A percentile compares a stretch with the other conserved stretches of the same genome.
phyloP scores from a whole-genome alignment of 2,888 invertebrate species.

The Gortyna flavago region DNA sequence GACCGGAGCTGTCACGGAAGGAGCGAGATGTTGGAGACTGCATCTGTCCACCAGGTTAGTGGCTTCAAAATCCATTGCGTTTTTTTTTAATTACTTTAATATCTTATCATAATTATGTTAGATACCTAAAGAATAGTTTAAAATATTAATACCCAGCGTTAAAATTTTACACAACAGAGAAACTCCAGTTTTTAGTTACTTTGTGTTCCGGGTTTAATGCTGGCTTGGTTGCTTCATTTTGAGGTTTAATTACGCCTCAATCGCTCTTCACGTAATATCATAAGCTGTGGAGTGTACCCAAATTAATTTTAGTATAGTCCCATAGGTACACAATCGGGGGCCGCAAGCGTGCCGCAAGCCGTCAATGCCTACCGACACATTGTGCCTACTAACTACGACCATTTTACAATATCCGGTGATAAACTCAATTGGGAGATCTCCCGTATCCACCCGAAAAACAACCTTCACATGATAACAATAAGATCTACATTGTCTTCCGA shows the following conservation, averaged over 20 bases:
- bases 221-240: slow-evolving; percentile 50
- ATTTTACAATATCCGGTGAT: slow-evolving; percentile 89
- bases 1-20: slow-evolving; percentile 75
- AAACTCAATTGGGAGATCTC: slow-evolving; percentile 85
- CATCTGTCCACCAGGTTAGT: slow-evolving; percentile 86
- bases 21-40: slow-evolving; percentile 84
- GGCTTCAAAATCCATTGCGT: neutral
- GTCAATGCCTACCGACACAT: slow-evolving; percentile 83
- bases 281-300: slow-evolving; percentile 61
- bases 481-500: slow-evolving; percentile 75
- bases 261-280: slow-evolving; percentile 60
- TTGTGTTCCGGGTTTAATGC: slow-evolving; percentile 35
- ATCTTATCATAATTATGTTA: neutral
- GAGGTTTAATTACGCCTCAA: slow-evolving; percentile 59
- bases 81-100: neutral
- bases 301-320: slow-evolving; percentile 70
- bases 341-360: slow-evolving; percentile 71
- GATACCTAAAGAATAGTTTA: neutral
- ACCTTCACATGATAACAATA: slow-evolving; percentile 76
- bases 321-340: slow-evolving; percentile 74
- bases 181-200: slow-evolving; percentile 35
- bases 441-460: slow-evolving; percentile 69
- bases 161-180: slow-evolving; percentile 26
- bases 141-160: slow-evolving; percentile 19
- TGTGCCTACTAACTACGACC: slow-evolving; percentile 82